A percentile compares a stretch with the other conserved stretches of the same genome.
phyloP scores from a whole-genome alignment of 2,888 invertebrate genomes.

The Corbicula japonica region DNA sequence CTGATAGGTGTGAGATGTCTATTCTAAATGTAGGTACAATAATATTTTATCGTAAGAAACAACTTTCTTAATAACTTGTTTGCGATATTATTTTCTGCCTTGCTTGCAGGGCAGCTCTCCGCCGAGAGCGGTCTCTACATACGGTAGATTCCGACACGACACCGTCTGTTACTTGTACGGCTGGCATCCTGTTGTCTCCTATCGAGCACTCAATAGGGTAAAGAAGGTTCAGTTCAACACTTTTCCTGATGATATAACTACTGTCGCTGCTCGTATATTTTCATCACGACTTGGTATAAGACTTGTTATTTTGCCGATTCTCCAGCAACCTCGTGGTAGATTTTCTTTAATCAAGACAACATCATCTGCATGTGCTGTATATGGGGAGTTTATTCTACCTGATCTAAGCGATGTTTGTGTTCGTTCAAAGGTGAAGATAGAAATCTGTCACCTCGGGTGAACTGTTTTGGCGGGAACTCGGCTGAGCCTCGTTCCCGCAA shows the following conservation, averaged over 20 bases:
- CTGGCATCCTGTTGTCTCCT: background rate
- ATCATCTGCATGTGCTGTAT: background rate
- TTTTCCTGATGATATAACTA: background rate
- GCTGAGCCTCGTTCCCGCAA: too few relatives aligned
- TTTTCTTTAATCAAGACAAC: conserved; percentile 35
- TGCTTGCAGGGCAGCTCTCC: conserved; percentile 1
- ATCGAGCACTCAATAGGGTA: conserved; percentile 26
- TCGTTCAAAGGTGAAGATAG: too few relatives aligned
- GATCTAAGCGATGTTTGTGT: conserved; percentile 2
- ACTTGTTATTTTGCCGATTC: conserved; percentile 14
- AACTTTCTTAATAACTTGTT: too few relatives aligned
- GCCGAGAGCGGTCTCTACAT: background rate
- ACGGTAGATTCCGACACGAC: background rate
- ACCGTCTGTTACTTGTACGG: background rate
- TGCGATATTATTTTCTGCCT: background rate
- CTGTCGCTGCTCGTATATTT: conserved; percentile 2
- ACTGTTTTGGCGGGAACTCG: too few relatives aligned
- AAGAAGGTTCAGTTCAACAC: conserved; percentile 7
- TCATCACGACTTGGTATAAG: conserved; percentile 18
- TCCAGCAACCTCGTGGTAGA: conserved; percentile 33
- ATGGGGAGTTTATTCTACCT: background rate
- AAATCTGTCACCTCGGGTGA: too few relatives aligned
- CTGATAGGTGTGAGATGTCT: too few relatives aligned
- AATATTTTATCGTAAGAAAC: too few relatives aligned
- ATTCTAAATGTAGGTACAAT: too few relatives aligned